Evolutionary conservation across 2,113 vertebrate genomes (phyloP).

Genomic region (Larimichthys crocea): DNA sequence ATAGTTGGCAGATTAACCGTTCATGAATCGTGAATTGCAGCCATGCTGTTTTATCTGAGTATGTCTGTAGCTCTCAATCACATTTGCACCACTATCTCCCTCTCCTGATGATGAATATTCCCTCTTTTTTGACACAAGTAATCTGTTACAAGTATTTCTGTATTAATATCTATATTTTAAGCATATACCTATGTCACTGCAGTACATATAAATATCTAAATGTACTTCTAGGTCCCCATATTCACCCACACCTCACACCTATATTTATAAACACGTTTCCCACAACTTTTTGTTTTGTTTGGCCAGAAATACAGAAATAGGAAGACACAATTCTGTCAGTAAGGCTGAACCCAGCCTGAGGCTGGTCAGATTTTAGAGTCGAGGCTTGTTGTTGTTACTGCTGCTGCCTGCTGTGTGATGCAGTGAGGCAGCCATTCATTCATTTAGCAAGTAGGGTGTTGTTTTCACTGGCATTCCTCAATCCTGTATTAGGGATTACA

Average conservation of each 20-base stretch:
- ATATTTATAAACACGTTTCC: not conserved
- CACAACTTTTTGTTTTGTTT: not conserved
- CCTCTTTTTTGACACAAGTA: not conserved
- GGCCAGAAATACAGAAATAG: not conserved
- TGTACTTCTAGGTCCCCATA: not conserved
- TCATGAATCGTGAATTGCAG: not conserved
- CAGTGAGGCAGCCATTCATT: constrained; percentile 40
- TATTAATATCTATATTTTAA: not conserved
- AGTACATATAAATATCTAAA: not conserved
- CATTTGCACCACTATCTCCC: not conserved
- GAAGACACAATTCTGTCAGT: not conserved
- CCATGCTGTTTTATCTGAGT: not conserved
- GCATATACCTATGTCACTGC: not conserved
- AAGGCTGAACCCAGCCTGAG: constrained; percentile 2
- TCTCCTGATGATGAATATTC: not conserved
- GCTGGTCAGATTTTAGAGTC: constrained; percentile 18
- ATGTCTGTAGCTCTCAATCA: not conserved
- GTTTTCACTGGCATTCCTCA: constrained; percentile 74
- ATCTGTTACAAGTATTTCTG: not conserved
- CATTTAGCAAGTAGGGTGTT: constrained; percentile 48
- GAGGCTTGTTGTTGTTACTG: not conserved
- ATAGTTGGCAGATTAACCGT: not conserved
- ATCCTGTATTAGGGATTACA: constrained; percentile 81
- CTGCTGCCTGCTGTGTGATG: constrained; percentile 38
- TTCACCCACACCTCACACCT: not conserved